Conservation (phyloP, 1,140 invertebrate genomes). For the Calycopis cecrops region DNA sequence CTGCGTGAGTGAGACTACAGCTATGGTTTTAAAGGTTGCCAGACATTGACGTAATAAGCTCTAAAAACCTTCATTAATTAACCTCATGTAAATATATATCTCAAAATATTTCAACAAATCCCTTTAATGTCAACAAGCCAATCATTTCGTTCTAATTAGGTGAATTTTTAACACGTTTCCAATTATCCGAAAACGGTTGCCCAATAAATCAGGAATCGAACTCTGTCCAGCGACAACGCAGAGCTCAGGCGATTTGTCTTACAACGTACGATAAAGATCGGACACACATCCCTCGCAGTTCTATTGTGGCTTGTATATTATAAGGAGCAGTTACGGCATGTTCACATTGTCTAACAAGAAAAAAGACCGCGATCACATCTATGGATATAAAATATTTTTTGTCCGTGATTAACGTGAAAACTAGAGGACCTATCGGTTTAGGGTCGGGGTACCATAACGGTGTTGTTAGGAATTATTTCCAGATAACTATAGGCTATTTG, state of each 20-base stretch:
- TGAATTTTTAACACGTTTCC: conserved; percentile 18
- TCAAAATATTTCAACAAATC: too few relatives aligned
- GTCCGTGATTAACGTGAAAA: too few relatives aligned
- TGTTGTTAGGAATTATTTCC: too few relatives aligned
- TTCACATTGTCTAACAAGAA: background rate
- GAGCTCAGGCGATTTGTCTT: conserved; percentile 55
- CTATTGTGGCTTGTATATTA: conserved; percentile 29
- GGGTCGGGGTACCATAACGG: too few relatives aligned
- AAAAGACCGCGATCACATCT: background rate
- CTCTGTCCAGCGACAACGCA: conserved; percentile 43
- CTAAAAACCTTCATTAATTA: too few relatives aligned
- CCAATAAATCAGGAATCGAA: conserved; percentile 51
- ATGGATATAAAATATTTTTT: background rate
- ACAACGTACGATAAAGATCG: conserved; percentile 51
- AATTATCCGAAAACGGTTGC: conserved; percentile 38
- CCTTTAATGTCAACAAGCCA: background rate
- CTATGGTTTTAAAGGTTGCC: too few relatives aligned
- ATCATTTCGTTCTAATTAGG: conserved; percentile 3
- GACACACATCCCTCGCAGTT: conserved; percentile 28
- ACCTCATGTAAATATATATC: too few relatives aligned
- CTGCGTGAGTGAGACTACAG: too few relatives aligned
- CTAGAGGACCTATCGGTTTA: too few relatives aligned
- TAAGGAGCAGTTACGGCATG: conserved; percentile 10
- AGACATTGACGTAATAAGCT: too few relatives aligned
- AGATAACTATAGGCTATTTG: too few relatives aligned